A percentile compares a stretch with the other conserved stretches of the same genome.
phyloP scores from a whole-genome alignment of 2,888 invertebrate species.

The Nemoura dubitans region DNA sequence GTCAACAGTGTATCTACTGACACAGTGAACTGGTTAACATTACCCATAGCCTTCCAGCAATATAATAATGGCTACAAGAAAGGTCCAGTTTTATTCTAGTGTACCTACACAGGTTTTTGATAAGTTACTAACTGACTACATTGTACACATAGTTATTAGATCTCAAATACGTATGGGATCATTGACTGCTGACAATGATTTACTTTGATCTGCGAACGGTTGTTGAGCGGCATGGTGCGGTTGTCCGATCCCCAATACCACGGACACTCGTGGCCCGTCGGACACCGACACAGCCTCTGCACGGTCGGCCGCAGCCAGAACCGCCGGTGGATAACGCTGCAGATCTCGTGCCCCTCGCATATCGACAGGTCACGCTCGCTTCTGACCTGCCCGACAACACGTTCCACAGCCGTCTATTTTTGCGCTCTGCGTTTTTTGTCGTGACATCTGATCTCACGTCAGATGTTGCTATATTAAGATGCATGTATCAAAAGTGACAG shows the following conservation, averaged over 20 bases:
- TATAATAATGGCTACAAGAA: too few species aligned
- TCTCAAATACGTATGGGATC: too few species aligned
- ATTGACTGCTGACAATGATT: not conserved
- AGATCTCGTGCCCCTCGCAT: conserved; percentile 63
- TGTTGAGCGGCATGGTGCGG: conserved; percentile 65
- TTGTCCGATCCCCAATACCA: conserved; percentile 60
- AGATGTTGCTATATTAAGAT: not conserved
- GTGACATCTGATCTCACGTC: not conserved
- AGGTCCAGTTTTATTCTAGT: too few species aligned
- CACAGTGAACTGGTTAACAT: too few species aligned
- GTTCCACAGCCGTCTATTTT: not conserved
- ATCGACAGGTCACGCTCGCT: conserved; percentile 69
- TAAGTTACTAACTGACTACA: too few species aligned
- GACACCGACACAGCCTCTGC: conserved; percentile 70
- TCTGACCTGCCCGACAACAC: conserved; percentile 60
- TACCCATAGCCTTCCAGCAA: too few species aligned
- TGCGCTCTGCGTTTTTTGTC: not conserved
- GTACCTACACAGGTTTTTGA: too few species aligned
- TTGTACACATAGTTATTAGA: too few species aligned
- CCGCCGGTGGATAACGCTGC: conserved; percentile 65
- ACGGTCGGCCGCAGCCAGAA: conserved; percentile 69
- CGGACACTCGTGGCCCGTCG: conserved; percentile 63
- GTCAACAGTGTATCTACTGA: too few species aligned
- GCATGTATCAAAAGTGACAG: not conserved
- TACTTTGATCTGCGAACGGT: conserved; percentile 70